Percentiles rank a stretch among this genome's conserved stretches.
phyloP scores from a whole-genome alignment of 2,113 vertebrate genomes.

The Bubo scandiacus region DNA sequence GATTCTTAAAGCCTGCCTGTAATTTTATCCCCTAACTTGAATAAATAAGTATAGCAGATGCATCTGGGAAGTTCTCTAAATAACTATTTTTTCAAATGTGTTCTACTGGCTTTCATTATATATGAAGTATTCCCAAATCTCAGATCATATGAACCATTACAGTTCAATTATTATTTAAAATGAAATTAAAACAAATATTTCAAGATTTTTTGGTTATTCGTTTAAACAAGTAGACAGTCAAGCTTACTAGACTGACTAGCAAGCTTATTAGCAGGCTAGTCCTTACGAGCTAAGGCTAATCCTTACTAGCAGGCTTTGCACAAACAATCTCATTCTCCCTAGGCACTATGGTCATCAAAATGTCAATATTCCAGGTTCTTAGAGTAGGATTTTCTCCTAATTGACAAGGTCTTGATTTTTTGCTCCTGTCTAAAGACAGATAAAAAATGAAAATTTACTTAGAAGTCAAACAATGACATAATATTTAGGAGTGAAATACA shows the following conservation, averaged over 20 bases:
- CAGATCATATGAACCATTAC: not conserved
- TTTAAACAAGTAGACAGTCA: not conserved
- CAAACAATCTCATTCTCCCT: not conserved
- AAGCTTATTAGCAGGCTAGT: not conserved
- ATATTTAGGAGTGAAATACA: not conserved
- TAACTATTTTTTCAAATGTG: not conserved
- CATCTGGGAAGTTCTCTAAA: not conserved
- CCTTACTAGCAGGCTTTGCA: not conserved
- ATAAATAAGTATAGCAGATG: conserved; percentile 18
- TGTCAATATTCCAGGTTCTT: not conserved
- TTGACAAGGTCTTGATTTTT: not conserved
- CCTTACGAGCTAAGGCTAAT: not conserved
- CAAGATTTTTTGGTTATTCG: not conserved
- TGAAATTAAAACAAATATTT: not conserved
- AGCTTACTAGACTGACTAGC: not conserved
- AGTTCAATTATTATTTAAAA: not conserved
- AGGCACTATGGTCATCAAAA: not conserved
- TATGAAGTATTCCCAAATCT: not conserved
- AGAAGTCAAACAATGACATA: not conserved
- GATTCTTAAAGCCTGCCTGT: not conserved
- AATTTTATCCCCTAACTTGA: not conserved
- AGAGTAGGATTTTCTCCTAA: not conserved
- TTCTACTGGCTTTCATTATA: not conserved
- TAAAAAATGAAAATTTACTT: not conserved
- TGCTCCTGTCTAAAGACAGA: not conserved